These are phyloP conservation scores for Alloplasta piceator DNA, from an alignment of 2,888 invertebrate species.

Conservation along the genomic window DNA sequence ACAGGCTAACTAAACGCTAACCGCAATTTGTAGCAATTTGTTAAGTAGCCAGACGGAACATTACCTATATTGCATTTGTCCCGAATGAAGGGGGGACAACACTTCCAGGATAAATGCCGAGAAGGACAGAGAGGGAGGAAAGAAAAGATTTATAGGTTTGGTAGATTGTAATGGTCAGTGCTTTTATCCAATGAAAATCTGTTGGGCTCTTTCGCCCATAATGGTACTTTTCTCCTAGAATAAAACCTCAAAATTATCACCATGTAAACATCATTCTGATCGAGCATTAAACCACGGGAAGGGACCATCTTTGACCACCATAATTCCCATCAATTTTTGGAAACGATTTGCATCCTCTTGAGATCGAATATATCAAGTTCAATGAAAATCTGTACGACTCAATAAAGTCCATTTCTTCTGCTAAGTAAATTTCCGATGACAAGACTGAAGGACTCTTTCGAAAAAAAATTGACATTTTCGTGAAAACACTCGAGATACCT, in stretches of 20 bases:
- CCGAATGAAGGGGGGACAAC: slow-evolving; percentile 1
- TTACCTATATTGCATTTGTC: slow-evolving; percentile 82
- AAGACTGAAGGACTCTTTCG: too few species aligned
- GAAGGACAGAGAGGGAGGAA: slow-evolving; percentile 31
- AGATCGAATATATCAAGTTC: too few species aligned
- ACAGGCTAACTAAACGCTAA: slow-evolving; percentile 77
- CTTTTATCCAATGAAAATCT: slow-evolving; percentile 44
- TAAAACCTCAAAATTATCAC: not conserved
- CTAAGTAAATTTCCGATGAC: too few species aligned
- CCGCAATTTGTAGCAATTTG: slow-evolving; percentile 83
- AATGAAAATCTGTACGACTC: too few species aligned
- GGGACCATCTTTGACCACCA: too few species aligned
- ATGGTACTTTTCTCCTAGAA: not conserved
- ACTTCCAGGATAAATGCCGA: slow-evolving; percentile 33
- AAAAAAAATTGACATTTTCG: too few species aligned
- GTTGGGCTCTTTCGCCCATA: not conserved
- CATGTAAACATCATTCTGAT: slow-evolving; percentile 3
- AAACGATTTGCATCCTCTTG: not conserved
- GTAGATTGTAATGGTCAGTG: slow-evolving; percentile 36
- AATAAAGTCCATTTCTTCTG: too few species aligned
- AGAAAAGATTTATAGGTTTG: slow-evolving; percentile 54
- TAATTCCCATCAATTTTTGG: not conserved
- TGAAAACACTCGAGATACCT: too few species aligned
- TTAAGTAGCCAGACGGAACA: slow-evolving; percentile 82
- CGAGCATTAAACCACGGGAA: not conserved